A percentile compares a stretch with the other conserved stretches of the same genome.
Conservation (phyloP, 1,140 invertebrate genomes). For the Thereuonema tuberculata region DNA sequence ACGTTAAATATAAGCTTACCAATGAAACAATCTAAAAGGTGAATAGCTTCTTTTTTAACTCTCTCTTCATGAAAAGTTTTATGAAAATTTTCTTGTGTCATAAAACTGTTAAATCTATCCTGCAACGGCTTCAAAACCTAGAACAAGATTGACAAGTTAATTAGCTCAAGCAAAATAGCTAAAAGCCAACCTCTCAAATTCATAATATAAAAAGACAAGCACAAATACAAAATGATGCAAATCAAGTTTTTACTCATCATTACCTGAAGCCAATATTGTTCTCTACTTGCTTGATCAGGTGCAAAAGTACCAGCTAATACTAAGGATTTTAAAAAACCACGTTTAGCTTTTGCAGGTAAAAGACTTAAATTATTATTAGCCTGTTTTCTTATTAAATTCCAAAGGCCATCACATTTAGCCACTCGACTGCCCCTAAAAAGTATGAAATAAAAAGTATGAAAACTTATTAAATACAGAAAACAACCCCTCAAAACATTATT, state of each 20-base stretch:
- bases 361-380: conserved; percentile 24
- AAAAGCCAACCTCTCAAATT: background rate
- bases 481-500: background rate
- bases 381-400: conserved; percentile 29
- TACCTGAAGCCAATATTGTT: conserved; percentile 36
- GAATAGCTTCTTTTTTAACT: conserved; percentile 44
- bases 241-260: no score
- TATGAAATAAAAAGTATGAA: conserved; percentile 3
- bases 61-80: conserved; percentile 42
- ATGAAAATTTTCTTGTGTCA: conserved; percentile 41
- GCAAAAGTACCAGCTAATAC: conserved; percentile 31
- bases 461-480: background rate
- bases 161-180: background rate
- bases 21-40: conserved; percentile 49
- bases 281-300: conserved; percentile 15
- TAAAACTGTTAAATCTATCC: conserved; percentile 41
- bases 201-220: background rate
- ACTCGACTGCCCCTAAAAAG: conserved; percentile 26
- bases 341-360: conserved; percentile 28
- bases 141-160: background rate
- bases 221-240: background rate
- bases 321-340: conserved; percentile 31
- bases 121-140: conserved; percentile 46
- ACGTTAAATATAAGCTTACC: conserved; percentile 28
- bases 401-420: conserved; percentile 29